These are phyloP conservation scores for Numenius phaeopus DNA, from an alignment of 2,797 vertebrate genomes.

Conservation along the genomic window DNA sequence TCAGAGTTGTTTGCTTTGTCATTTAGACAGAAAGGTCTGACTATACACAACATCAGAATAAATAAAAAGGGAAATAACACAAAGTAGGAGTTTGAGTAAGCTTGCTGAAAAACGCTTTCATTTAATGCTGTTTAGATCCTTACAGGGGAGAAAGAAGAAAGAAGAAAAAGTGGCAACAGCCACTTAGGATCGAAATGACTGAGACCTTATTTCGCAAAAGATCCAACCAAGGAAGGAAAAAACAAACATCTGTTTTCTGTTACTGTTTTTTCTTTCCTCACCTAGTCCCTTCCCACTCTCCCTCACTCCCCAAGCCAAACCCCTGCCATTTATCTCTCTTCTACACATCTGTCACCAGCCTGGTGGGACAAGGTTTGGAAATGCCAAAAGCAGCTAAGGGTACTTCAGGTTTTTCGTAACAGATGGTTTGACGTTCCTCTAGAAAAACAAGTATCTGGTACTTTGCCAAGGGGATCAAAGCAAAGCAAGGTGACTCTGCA, in stretches of 20 bases:
- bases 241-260: not conserved
- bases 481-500: constrained; percentile 19
- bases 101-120: not conserved
- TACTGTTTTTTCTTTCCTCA: not conserved
- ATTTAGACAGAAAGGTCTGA: not conserved
- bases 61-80: not conserved
- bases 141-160: not conserved
- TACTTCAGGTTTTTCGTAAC: not conserved
- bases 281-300: not conserved
- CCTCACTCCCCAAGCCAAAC: not conserved
- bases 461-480: constrained; percentile 1
- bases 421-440: not conserved
- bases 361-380: not conserved
- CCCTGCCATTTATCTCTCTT: not conserved
- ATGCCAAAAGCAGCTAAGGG: not conserved
- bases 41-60: not conserved
- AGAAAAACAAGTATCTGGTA: not conserved
- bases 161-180: not conserved
- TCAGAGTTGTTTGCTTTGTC: not conserved
- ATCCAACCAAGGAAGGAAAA: not conserved
- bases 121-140: not conserved
- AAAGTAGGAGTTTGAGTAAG: not conserved
- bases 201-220: not conserved
- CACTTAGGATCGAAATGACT: not conserved
- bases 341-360: not conserved